Percentiles rank a stretch among this genome's conserved stretches.
Conservation (phyloP, 2,113 vertebrate species). For the Egretta garzetta region DNA sequence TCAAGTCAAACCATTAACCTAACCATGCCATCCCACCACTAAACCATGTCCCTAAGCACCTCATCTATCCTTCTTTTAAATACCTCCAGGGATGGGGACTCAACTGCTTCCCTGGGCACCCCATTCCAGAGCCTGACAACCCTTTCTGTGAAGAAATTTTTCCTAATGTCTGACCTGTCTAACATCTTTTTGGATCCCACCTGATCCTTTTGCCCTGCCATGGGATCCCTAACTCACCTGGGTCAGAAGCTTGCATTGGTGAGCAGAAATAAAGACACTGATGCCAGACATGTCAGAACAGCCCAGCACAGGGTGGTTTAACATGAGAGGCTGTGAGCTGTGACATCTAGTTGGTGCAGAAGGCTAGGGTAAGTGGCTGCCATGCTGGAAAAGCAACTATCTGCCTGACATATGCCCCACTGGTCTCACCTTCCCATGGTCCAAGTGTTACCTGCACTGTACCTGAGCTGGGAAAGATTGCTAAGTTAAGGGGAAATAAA, state of each 20-base stretch:
- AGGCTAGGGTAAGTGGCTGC: not conserved
- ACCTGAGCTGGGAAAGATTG: not conserved
- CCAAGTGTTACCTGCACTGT: not conserved
- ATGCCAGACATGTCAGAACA: not conserved
- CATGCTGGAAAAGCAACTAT: not conserved
- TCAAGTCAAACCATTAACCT: no score
- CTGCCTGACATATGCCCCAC: not conserved
- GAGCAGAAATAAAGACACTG: not conserved
- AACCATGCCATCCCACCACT: no score
- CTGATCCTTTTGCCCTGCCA: not conserved
- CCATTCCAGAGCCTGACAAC: no score
- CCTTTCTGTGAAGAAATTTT: no score
- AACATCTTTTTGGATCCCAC: not conserved
- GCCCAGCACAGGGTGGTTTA: not conserved
- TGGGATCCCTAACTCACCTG: not conserved
- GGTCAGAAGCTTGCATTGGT: not conserved
- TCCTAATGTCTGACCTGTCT: no score
- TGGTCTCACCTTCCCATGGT: not conserved
- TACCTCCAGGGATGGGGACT: no score
- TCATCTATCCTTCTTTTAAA: no score
- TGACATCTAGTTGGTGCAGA: rapidly evolving
- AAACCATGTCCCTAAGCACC: no score
- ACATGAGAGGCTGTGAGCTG: not conserved
- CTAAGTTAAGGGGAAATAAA: not conserved
- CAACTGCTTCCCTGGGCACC: no score